These are phyloP conservation scores for Amphilophus citrinellus DNA, from an alignment of 2,113 vertebrate species.

Conservation along the genomic window DNA sequence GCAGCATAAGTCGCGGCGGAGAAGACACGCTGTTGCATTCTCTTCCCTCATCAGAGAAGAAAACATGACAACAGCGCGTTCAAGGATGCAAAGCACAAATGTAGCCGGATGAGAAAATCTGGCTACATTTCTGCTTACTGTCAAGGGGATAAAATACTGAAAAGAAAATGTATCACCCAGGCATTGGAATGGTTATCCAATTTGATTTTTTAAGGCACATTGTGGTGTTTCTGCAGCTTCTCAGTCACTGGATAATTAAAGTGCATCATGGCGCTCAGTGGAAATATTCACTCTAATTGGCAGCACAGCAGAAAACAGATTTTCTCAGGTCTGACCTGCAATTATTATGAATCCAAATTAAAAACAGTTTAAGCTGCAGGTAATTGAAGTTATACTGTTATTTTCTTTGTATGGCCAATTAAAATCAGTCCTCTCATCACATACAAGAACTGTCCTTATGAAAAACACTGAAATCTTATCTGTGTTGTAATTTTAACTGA, in stretches of 20 bases:
- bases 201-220: neutral
- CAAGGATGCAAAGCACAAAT: neutral
- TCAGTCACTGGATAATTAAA: slow-evolving; percentile 21
- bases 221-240: slow-evolving; percentile 9
- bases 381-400: neutral
- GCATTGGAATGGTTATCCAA: neutral
- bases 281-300: slow-evolving; percentile 37
- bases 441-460: neutral
- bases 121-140: neutral
- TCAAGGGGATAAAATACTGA: neutral
- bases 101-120: neutral
- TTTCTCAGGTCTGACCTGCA: slow-evolving; percentile 12
- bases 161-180: neutral
- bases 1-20: neutral
- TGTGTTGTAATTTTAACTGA: neutral
- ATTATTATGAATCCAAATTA: slow-evolving; percentile 18
- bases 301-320: slow-evolving; percentile 12
- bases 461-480: neutral
- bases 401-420: slow-evolving; percentile 22
- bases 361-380: neutral
- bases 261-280: slow-evolving; percentile 15
- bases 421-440: neutral
- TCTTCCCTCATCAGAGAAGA: neutral
- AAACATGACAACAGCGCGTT: slow-evolving; percentile 5
- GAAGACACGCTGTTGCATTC: neutral